phyloP scores from a whole-genome alignment of 2,888 invertebrate species.

The Idaea biselata region DNA sequence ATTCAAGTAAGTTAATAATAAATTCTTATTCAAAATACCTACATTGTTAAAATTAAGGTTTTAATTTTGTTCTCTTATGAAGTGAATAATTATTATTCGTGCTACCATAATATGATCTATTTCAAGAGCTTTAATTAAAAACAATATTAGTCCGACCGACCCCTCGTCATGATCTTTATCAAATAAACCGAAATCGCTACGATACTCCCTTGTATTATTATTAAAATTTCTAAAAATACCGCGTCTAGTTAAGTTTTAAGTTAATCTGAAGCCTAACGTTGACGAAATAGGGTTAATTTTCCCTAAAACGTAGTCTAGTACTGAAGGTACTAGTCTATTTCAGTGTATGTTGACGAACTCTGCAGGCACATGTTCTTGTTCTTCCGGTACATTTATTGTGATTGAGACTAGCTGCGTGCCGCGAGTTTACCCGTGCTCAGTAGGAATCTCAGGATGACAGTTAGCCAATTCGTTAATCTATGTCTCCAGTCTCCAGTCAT shows the following conservation, averaged over 20 bases:
- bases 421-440: too few species aligned
- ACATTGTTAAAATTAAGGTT: too few species aligned
- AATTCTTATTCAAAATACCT: too few species aligned
- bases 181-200: not conserved
- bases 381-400: conserved; percentile 48
- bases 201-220: not conserved
- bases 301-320: conserved; percentile 9
- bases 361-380: conserved; percentile 38
- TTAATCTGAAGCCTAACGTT: conserved; percentile 3
- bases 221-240: not conserved
- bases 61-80: too few species aligned
- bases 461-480: too few species aligned
- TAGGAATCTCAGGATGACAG: too few species aligned
- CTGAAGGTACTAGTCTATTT: conserved; percentile 58
- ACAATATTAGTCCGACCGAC: not conserved
- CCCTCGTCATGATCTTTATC: conserved; percentile 1
- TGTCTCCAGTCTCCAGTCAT: too few species aligned
- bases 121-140: not conserved
- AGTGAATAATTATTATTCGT: too few species aligned
- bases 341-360: conserved; percentile 63
- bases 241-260: not conserved
- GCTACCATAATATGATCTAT: not conserved
- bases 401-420: conserved; percentile 18
- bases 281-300: conserved; percentile 17
- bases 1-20: too few species aligned